Conservation (phyloP, 2,888 invertebrate genomes). For the Idaea aversata region DNA sequence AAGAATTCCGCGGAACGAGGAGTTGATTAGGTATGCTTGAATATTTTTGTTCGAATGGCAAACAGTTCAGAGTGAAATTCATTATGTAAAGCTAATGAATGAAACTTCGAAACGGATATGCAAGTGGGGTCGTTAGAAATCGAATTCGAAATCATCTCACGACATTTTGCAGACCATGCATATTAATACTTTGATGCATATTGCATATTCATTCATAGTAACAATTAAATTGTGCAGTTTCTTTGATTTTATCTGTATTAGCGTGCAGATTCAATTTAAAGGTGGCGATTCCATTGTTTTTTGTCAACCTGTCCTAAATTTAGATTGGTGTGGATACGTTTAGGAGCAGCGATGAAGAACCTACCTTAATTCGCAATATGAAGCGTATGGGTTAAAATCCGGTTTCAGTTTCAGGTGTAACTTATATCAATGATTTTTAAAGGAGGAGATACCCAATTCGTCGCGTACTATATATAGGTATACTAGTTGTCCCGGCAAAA, state of each 20-base stretch:
- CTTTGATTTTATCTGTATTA: not conserved
- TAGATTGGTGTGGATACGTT: too few relatives aligned
- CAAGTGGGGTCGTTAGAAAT: constrained; percentile 42
- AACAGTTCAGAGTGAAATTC: not conserved
- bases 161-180: constrained; percentile 19
- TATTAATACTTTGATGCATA: constrained; percentile 10
- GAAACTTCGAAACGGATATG: constrained; percentile 37
- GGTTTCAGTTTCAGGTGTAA: too few relatives aligned
- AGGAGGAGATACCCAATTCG: too few relatives aligned
- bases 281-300: not conserved
- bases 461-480: too few relatives aligned
- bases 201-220: constrained; percentile 15
- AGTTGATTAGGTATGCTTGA: not conserved
- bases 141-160: constrained; percentile 35
- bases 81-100: constrained; percentile 12
- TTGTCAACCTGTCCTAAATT: too few relatives aligned
- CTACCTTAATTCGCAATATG: too few relatives aligned
- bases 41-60: not conserved
- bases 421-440: too few relatives aligned
- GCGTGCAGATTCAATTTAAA: not conserved
- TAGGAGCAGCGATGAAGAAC: too few relatives aligned
- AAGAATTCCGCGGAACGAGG: not conserved
- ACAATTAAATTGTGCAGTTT: not conserved
- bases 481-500: too few relatives aligned
- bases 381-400: too few relatives aligned